Evolutionary conservation across 1,140 invertebrate species (phyloP), one percentile per base, ranked within the genome.

Genomic region (Planococcus citri): DNA sequence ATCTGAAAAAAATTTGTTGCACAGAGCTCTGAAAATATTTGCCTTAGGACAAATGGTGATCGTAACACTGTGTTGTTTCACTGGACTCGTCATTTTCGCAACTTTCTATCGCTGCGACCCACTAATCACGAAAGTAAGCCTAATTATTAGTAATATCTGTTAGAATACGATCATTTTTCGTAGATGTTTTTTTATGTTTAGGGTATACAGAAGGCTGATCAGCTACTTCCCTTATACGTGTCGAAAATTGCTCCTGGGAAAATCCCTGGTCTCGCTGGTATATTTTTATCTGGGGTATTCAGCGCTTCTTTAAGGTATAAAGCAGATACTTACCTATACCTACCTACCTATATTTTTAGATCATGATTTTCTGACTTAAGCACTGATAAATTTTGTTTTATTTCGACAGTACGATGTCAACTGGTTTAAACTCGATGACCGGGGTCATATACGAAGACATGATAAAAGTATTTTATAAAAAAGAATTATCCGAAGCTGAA

Each of bases 361-460:
- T n/a, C n/a, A n/a, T n/a, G n/a, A 70, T 21, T 20, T 41, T 70
- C 17, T 69, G n/a, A 27, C 24, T n/a, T 33, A 20, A 20, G 14
- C 33, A 37, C 33, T 37, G 33, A 37, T n/a, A n/a, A n/a, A n/a
- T n/a, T n/a, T n/a, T n/a, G n/a, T n/a, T n/a, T n/a, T n/a, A 64
- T 68, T 21, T 27, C 9, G 20, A 38, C 78, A 91, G 89, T 76
- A 89, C 87, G 10, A 88, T 89, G 85, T 88, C 87, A 0, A 88
- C 87, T 1, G 88, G 88, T 0, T 76, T 91, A 8, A 91, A 90
- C 76, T 89, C 89, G 0, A 84, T 91, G 82, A 85, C 88, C 27
- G 88, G 88, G 1, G 88, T 91, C 0, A 88, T 89, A 74, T 88
- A 88, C 76, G 87, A 91, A 77, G 89, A 91, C 76, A 82, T 91